A percentile compares a stretch with the other conserved stretches of the same genome.
Evolutionary conservation across 92 coral and sea anemone species (phyloP).

Genomic region (Plumapathes pennacea): DNA sequence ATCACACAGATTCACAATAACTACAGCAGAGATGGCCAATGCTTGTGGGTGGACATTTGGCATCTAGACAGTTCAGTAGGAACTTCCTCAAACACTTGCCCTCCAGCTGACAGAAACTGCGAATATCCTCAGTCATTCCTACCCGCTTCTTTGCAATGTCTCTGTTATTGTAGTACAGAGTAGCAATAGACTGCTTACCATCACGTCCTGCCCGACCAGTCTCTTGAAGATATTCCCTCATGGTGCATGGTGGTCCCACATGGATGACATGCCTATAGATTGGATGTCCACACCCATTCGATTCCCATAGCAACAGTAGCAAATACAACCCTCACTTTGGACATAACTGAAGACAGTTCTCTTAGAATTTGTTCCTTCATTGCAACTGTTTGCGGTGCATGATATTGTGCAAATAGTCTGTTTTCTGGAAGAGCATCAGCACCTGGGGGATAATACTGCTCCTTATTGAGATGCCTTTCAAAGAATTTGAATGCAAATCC

Average conservation of each 20-base stretch:
- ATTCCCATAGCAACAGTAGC: constrained; percentile 64
- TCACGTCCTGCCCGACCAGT: constrained; percentile 62
- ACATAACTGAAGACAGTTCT: constrained; percentile 11
- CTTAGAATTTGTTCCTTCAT: constrained; percentile 48
- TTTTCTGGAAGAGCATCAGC: constrained; percentile 23
- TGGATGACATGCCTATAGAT: constrained; percentile 34
- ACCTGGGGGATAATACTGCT: constrained; percentile 40
- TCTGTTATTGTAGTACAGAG: constrained; percentile 24
- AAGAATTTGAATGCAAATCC: constrained; percentile 46
- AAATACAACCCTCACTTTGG: constrained; percentile 47
- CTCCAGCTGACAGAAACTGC: constrained; percentile 3
- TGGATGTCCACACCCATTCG: constrained; percentile 68
- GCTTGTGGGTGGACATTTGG: neutral
- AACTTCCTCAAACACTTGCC: constrained; percentile 13
- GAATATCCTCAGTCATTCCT: constrained; percentile 16
- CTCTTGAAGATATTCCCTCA: constrained; percentile 56
- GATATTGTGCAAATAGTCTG: constrained; percentile 53
- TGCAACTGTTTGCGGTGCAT: constrained; percentile 48
- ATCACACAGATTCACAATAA: constrained; percentile 22
- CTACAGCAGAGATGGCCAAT: constrained; percentile 37
- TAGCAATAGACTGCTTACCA: constrained; percentile 34
- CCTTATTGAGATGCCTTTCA: constrained; percentile 15
- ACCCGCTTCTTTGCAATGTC: constrained; percentile 34
- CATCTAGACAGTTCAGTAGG: constrained; percentile 35
- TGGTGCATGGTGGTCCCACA: constrained; percentile 48